A percentile compares a stretch with the other conserved stretches of the same genome.
phyloP scores from a whole-genome alignment of 2,888 invertebrate genomes.

The Platerodrilus igneus region DNA sequence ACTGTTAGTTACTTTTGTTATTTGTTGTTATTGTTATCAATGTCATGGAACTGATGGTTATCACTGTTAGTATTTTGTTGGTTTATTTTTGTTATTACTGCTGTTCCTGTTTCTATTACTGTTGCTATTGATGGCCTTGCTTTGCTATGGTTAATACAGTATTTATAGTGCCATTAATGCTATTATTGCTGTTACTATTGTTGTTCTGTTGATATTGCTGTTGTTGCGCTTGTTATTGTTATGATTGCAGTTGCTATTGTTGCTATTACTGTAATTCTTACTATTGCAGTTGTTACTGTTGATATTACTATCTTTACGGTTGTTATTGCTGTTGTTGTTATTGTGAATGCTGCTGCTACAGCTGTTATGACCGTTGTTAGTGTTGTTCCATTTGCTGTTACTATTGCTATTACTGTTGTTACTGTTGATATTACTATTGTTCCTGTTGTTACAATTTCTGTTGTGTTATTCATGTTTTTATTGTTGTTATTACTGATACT shows the following conservation, averaged over 20 bases:
- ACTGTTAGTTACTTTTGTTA: too few relatives aligned
- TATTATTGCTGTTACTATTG: slow-evolving; percentile 1
- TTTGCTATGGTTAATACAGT: neutral
- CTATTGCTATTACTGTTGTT: neutral
- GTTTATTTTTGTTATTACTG: neutral
- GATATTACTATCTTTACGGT: neutral
- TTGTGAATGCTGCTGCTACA: neutral
- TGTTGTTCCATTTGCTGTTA: neutral
- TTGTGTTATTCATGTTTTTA: neutral
- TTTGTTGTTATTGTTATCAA: too few relatives aligned
- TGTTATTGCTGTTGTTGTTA: slow-evolving; percentile 1
- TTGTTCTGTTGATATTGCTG: neutral
- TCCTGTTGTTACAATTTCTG: neutral
- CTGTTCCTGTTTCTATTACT: neutral
- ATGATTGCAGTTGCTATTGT: neutral
- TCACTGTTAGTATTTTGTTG: neutral
- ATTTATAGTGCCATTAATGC: neutral
- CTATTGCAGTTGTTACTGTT: neutral
- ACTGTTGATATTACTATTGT: neutral
- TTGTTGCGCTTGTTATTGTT: neutral
- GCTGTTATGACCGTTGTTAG: neutral
- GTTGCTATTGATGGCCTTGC: neutral
- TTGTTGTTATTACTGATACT: neutral
- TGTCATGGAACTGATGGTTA: too few relatives aligned
- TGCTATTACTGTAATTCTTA: too few relatives aligned